Evolutionary conservation across 2,113 vertebrate genomes (phyloP).

Genomic region (Cynocephalus volans): DNA sequence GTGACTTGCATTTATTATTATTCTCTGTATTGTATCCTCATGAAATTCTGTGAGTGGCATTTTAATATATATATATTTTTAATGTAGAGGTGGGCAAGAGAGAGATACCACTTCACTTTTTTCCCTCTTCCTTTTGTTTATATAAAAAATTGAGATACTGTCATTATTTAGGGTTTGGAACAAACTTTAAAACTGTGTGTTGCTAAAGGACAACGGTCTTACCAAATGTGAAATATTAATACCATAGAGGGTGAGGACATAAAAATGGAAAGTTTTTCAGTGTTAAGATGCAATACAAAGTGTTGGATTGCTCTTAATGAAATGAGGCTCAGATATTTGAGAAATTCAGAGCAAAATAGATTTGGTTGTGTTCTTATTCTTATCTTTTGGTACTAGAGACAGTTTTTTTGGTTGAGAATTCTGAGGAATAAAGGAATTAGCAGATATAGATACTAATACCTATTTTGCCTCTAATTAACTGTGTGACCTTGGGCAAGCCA

Average conservation of each 20-base stretch:
- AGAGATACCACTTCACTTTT: neutral
- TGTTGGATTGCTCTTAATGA: constrained; percentile 43
- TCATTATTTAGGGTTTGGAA: constrained; percentile 40
- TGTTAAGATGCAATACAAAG: neutral
- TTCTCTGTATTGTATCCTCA: constrained; percentile 77
- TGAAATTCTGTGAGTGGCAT: constrained; percentile 73
- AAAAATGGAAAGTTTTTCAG: constrained; percentile 42
- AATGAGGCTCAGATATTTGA: neutral
- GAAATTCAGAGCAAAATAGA: neutral
- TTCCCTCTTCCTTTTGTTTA: neutral
- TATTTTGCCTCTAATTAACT: constrained; percentile 25
- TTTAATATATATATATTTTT: constrained; percentile 66
- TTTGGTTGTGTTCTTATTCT: constrained; percentile 10
- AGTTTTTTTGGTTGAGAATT: neutral
- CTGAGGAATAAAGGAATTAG: neutral
- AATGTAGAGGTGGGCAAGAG: constrained; percentile 2
- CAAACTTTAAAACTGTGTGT: constrained; percentile 18
- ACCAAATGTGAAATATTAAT: neutral
- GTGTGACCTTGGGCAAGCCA: neutral
- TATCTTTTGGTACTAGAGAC: neutral
- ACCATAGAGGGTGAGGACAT: neutral
- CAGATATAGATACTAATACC: neutral
- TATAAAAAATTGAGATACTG: constrained; percentile 16
- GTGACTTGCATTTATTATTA: constrained; percentile 83
- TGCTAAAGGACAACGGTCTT: neutral